Conservation (phyloP, 2,113 vertebrate species). For the Camelus bactrianus region DNA sequence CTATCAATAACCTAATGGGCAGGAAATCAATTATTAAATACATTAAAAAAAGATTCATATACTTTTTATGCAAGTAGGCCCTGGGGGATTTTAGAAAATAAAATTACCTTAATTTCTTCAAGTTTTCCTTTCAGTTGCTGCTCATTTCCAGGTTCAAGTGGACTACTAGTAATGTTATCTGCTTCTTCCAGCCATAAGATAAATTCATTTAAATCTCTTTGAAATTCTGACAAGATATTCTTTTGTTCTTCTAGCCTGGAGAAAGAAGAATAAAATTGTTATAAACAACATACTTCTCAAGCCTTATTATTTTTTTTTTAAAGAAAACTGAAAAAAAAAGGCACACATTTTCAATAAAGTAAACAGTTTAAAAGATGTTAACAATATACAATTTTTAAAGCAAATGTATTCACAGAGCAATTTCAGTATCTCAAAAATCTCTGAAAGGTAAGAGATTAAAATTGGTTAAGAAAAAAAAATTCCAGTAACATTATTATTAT, state of each 20-base stretch:
- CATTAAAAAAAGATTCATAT: conserved; percentile 51
- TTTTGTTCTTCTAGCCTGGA: conserved; percentile 92
- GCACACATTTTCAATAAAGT: not conserved
- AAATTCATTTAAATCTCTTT: conserved; percentile 93
- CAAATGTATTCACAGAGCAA: not conserved
- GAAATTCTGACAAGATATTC: conserved; percentile 88
- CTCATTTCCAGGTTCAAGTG: conserved; percentile 91
- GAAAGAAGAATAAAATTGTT: conserved; percentile 66
- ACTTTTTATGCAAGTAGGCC: conserved; percentile 10
- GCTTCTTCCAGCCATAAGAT: conserved; percentile 94
- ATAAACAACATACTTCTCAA: conserved; percentile 45
- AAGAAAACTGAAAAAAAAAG: conserved; percentile 37
- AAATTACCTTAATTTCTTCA: conserved; percentile 94
- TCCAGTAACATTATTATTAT: not conserved
- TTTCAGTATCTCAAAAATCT: conserved; percentile 35
- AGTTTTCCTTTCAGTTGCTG: conserved; percentile 92
- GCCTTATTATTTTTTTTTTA: not conserved
- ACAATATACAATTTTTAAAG: conserved; percentile 19
- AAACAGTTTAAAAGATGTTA: conserved; percentile 13
- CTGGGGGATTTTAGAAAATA: not conserved
- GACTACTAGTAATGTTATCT: conserved; percentile 84
- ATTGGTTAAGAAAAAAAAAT: conserved; percentile 7
- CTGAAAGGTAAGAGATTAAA: conserved; percentile 1
- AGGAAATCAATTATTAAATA: conserved; percentile 48
- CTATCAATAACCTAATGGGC: conserved; percentile 15